Percentiles rank a stretch among this genome's conserved stretches.
Conservation (phyloP, 1,140 invertebrate genomes). For the Pseudoatta argentina region DNA sequence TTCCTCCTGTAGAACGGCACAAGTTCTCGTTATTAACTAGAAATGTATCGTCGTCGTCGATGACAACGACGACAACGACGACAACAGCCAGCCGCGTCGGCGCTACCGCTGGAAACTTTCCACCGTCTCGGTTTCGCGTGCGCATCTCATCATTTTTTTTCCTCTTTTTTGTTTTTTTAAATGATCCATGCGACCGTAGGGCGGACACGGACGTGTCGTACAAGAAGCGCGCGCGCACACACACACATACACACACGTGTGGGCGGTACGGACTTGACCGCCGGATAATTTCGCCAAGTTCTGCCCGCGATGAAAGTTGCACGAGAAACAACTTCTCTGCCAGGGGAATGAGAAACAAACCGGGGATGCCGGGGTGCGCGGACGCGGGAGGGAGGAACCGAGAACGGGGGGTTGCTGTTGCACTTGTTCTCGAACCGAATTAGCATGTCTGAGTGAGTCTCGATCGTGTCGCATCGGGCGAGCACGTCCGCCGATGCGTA, state of each 20-base stretch:
- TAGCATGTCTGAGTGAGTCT: slow-evolving; percentile 82
- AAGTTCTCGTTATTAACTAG: slow-evolving; percentile 65
- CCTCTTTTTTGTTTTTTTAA: slow-evolving; percentile 43
- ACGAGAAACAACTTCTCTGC: slow-evolving; percentile 63
- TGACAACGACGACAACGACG: background rate
- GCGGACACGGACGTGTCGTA: slow-evolving; percentile 48
- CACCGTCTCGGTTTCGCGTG: slow-evolving; percentile 38
- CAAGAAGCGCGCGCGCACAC: background rate
- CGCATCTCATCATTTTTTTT: slow-evolving; percentile 37
- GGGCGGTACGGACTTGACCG: slow-evolving; percentile 25
- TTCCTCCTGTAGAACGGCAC: slow-evolving; percentile 31
- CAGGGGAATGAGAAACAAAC: slow-evolving; percentile 32
- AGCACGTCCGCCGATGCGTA: slow-evolving; percentile 27
- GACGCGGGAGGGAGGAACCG: background rate
- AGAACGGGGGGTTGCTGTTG: slow-evolving; percentile 41
- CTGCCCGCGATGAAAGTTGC: slow-evolving; percentile 74
- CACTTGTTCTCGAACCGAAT: slow-evolving; percentile 71
- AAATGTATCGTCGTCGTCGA: slow-evolving; percentile 55
- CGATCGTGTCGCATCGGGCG: slow-evolving; percentile 48
- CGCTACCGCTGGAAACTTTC: slow-evolving; percentile 64
- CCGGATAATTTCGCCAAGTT: slow-evolving; percentile 77
- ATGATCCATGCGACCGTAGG: slow-evolving; percentile 16
- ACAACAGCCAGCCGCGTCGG: slow-evolving; percentile 7
- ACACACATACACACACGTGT: background rate
- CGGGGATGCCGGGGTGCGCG: background rate